These are phyloP conservation scores for Hylaeus anthracinus DNA, from an alignment of 1,140 invertebrate genomes.

Conservation along the genomic window DNA sequence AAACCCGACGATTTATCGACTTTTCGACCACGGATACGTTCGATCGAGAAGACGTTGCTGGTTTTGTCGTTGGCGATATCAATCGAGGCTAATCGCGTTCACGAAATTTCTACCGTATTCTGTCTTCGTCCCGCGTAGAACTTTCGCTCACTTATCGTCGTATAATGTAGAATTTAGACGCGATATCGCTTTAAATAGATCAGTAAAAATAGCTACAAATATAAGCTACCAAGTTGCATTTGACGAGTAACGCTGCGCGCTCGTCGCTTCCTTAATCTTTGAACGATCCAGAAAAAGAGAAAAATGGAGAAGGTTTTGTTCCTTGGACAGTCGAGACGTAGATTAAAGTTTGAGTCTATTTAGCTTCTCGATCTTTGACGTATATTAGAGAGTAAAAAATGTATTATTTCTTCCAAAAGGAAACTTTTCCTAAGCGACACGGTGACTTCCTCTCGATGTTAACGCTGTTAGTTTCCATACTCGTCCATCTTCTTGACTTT, in stretches of 20 bases:
- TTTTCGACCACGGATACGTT: conserved; percentile 43
- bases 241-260: not conserved
- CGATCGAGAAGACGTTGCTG: not conserved
- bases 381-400: no score
- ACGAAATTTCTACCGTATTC: not conserved
- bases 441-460: not conserved
- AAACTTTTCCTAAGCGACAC: no score
- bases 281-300: not conserved
- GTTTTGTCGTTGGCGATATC: not conserved
- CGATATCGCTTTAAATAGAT: conserved; percentile 3
- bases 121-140: no score
- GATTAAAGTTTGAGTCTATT: no score
- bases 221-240: conserved; percentile 60
- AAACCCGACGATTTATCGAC: conserved; percentile 59
- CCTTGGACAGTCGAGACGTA: no score
- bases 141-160: not conserved
- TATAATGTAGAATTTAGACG: conserved; percentile 6
- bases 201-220: conserved; percentile 58
- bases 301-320: no score
- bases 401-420: no score
- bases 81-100: not conserved
- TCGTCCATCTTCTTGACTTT: no score
- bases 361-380: no score
- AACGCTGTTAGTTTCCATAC: not conserved
- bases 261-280: not conserved